A percentile compares a stretch with the other conserved stretches of the same genome.
These are phyloP conservation scores for Calyptommatus sinebrachiatus DNA, from an alignment of 2,113 vertebrate species.

Conservation along the genomic window DNA sequence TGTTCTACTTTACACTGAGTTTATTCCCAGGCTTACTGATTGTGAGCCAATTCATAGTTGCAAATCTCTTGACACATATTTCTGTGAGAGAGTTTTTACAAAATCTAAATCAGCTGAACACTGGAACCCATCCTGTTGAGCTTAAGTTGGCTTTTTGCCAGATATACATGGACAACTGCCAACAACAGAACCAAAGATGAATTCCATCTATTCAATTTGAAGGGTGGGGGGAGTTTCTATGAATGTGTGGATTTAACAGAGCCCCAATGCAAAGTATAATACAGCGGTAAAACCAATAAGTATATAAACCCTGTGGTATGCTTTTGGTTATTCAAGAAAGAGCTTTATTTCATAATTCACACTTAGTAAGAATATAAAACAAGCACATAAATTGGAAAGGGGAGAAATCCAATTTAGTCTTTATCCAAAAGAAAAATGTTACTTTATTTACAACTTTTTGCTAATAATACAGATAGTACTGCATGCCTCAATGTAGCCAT, in stretches of 20 bases:
- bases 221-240: constrained; percentile 37
- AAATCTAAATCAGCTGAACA: constrained; percentile 53
- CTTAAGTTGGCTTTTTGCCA: constrained; percentile 48
- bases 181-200: constrained; percentile 45
- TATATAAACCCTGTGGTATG: neutral
- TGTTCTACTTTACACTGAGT: constrained; percentile 54
- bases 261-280: constrained; percentile 35
- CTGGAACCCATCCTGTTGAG: constrained; percentile 55
- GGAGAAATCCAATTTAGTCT: constrained; percentile 1
- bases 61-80: constrained; percentile 55
- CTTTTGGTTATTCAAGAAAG: constrained; percentile 40
- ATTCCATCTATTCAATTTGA: constrained; percentile 43
- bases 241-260: constrained; percentile 53
- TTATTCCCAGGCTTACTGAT: constrained; percentile 56
- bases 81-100: constrained; percentile 52
- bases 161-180: constrained; percentile 47
- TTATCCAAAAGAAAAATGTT: constrained; percentile 1
- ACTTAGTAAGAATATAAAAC: constrained; percentile 15
- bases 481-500: constrained; percentile 1
- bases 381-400: constrained; percentile 3
- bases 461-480: neutral
- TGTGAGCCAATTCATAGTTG: constrained; percentile 58
- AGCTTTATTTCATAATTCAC: constrained; percentile 36
- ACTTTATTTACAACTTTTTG: constrained; percentile 6
- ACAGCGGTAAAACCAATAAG: constrained; percentile 32